A percentile compares a stretch with the other conserved stretches of the same genome.
Evolutionary conservation across 2,888 invertebrate species (phyloP).

Genomic region (Emmelina monodactyla): DNA sequence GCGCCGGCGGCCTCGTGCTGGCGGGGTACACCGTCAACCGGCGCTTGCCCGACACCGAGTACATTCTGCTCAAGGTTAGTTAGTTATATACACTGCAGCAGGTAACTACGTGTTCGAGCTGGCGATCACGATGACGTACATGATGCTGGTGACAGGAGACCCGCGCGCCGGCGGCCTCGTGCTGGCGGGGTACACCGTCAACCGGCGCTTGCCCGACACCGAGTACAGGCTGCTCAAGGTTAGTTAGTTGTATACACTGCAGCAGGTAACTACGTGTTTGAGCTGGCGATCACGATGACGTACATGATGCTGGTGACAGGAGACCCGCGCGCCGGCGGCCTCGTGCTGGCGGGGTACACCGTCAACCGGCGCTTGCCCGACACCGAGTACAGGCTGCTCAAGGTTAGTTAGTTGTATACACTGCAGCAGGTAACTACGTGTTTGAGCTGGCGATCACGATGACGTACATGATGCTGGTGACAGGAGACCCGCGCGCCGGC

Average conservation of each 20-base stretch:
- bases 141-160: slow-evolving; percentile 73
- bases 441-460: slow-evolving; percentile 86
- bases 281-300: slow-evolving; percentile 81
- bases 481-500: slow-evolving; percentile 67
- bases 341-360: slow-evolving; percentile 81
- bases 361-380: slow-evolving; percentile 65
- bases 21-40: slow-evolving; percentile 77
- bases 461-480: slow-evolving; percentile 80
- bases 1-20: slow-evolving; percentile 72
- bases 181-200: slow-evolving; percentile 77
- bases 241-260: too few species aligned
- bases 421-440: too few species aligned
- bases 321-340: slow-evolving; percentile 67
- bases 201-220: slow-evolving; percentile 62
- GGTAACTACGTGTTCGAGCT: slow-evolving; percentile 87
- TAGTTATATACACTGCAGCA: too few species aligned
- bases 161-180: slow-evolving; percentile 71
- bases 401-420: too few species aligned
- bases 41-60: slow-evolving; percentile 68
- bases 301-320: slow-evolving; percentile 80
- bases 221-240: slow-evolving; percentile 76
- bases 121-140: slow-evolving; percentile 82
- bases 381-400: slow-evolving; percentile 71
- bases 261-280: slow-evolving; percentile 85
- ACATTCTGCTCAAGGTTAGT: slow-evolving; percentile 71